phyloP scores from a whole-genome alignment of 2,888 invertebrate species.

The Scaptomyza tumidula region DNA sequence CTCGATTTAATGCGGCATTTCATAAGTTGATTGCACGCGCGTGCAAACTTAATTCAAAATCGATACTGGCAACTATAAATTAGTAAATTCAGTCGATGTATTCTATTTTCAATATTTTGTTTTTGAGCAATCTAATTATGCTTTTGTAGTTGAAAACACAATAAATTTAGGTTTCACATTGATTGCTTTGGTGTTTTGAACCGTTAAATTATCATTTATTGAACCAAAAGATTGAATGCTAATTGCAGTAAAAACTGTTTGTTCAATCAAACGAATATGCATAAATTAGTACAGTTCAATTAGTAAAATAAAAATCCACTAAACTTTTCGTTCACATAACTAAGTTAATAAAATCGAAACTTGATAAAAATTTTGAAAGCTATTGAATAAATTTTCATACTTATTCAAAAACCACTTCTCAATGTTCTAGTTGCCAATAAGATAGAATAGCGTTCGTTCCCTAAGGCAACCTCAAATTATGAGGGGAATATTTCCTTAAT shows the following conservation, averaged over 20 bases:
- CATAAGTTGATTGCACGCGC: constrained; percentile 26
- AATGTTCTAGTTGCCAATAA: not conserved
- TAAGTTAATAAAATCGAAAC: no score
- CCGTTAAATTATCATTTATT: not conserved
- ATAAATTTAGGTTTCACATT: not conserved
- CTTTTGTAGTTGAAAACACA: not conserved
- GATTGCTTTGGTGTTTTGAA: not conserved
- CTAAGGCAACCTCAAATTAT: not conserved
- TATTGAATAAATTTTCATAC: no score
- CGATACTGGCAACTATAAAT: not conserved
- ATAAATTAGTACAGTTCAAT: no score
- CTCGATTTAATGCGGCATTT: constrained; percentile 56
- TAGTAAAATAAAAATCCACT: no score
- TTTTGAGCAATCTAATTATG: not conserved
- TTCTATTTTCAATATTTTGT: not conserved
- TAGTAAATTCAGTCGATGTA: not conserved
- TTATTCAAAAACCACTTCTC: no score
- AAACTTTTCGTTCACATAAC: no score
- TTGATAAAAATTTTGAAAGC: no score
- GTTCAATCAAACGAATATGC: no score
- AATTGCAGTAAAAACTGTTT: no score
- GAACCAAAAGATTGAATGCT: not conserved
- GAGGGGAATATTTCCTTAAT: not conserved
- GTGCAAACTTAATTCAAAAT: constrained; percentile 3
- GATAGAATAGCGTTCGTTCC: not conserved